A percentile compares a stretch with the other conserved stretches of the same genome.
Conservation (phyloP, 2,888 invertebrate species). For the Diogma glabrata region DNA sequence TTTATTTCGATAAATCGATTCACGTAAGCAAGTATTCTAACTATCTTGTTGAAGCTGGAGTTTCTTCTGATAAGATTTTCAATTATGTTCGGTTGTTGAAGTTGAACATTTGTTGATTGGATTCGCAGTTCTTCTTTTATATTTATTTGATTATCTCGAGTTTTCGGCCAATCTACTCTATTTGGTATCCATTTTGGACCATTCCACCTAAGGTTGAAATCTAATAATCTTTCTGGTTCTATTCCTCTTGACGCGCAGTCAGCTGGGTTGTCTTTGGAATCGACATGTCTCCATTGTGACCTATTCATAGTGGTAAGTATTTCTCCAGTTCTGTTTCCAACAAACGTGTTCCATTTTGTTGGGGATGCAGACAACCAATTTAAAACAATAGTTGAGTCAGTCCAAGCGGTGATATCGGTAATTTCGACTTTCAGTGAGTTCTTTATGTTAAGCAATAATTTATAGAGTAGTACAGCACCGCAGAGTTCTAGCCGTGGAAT, state of each 20-base stretch:
- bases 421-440: not conserved
- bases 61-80: not conserved
- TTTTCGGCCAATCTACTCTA: not conserved
- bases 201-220: not conserved
- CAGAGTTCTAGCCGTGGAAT: not conserved
- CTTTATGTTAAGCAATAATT: not conserved
- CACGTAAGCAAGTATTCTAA: too few species aligned
- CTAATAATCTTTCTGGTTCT: not conserved
- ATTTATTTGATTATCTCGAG: not conserved
- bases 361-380: not conserved
- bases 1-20: not conserved
- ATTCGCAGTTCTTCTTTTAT: not conserved
- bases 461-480: not conserved
- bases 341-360: not conserved
- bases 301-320: not conserved
- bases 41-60: too few species aligned
- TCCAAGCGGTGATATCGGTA: not conserved
- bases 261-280: not conserved
- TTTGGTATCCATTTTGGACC: not conserved
- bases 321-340: not conserved
- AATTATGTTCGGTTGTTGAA: not conserved
- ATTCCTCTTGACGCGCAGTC: constrained; percentile 1
- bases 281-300: not conserved
- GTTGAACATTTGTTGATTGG: not conserved
- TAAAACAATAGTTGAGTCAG: not conserved